Conservation (phyloP, 2,113 vertebrate species). For the Pterocles burchelli region DNA sequence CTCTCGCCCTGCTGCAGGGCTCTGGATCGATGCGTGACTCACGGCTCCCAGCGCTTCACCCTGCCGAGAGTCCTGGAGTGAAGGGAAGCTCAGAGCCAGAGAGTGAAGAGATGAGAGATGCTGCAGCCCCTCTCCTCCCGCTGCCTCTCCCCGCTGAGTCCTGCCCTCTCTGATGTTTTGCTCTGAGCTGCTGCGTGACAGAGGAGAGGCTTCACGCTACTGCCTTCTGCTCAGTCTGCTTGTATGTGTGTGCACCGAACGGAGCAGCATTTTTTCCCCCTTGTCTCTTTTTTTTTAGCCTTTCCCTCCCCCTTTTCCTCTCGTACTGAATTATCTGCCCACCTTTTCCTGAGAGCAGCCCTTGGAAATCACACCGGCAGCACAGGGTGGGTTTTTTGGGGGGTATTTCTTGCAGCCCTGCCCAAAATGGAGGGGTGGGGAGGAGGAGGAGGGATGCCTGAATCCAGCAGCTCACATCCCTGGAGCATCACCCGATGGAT, state of each 20-base stretch:
- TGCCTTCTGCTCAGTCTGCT: not conserved
- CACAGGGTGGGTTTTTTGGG: not conserved
- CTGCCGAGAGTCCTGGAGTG: not conserved
- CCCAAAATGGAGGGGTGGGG: slow-evolving; percentile 28
- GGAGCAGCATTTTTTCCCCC: not conserved
- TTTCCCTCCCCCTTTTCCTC: not conserved
- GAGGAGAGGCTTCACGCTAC: not conserved
- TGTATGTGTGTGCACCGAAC: not conserved
- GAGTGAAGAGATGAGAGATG: not conserved
- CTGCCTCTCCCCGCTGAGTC: not conserved
- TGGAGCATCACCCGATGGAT: not conserved
- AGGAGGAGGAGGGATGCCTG: slow-evolving; percentile 14
- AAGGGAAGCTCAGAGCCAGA: not conserved
- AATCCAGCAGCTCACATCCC: slow-evolving; percentile 4
- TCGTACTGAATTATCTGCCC: not conserved
- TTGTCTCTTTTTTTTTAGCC: not conserved
- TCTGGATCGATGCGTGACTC: not conserved
- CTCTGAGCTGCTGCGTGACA: not conserved
- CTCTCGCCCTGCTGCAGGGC: not conserved
- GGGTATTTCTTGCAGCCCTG: not conserved
- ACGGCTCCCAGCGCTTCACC: not conserved
- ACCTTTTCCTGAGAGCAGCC: not conserved
- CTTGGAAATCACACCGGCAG: not conserved
- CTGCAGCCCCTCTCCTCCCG: not conserved
- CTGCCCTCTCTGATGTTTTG: not conserved